Conservation (phyloP, 2,888 invertebrate genomes). For the Drosophila melanosoma region DNA sequence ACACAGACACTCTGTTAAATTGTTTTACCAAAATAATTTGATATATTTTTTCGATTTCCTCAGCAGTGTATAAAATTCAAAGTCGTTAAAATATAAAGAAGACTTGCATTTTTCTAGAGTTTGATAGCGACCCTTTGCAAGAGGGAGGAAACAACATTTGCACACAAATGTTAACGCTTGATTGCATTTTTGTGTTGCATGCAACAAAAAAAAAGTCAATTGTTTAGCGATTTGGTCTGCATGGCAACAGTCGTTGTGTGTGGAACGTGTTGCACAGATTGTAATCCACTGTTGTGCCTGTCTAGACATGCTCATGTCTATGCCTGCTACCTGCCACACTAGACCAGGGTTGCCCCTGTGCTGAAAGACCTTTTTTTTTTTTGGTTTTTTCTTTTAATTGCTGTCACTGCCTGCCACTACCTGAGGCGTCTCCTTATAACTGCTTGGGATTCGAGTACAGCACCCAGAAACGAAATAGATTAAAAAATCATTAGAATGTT, state of each 20-base stretch:
- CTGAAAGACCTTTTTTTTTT: slow-evolving; percentile 33
- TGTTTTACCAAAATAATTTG: neutral
- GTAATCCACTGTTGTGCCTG: slow-evolving; percentile 63
- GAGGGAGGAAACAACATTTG: slow-evolving; percentile 21
- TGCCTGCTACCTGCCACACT: slow-evolving; percentile 46
- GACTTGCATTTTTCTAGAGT: slow-evolving; percentile 12
- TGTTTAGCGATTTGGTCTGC: slow-evolving; percentile 69
- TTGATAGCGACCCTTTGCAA: slow-evolving; percentile 29
- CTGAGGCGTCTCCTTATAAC: slow-evolving; percentile 35
- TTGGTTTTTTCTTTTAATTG: slow-evolving; percentile 18
- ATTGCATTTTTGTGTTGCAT: slow-evolving; percentile 68
- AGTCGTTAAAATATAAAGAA: neutral
- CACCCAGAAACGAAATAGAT: slow-evolving; percentile 55
- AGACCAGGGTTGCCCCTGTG: slow-evolving; percentile 18
- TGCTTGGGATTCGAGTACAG: slow-evolving; percentile 52
- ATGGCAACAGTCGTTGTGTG: slow-evolving; percentile 42
- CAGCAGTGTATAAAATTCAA: neutral
- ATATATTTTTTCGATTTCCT: too few species aligned
- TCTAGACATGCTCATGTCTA: slow-evolving; percentile 50
- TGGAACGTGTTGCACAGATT: slow-evolving; percentile 51
- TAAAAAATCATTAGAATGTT: slow-evolving; percentile 72
- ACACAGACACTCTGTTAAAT: neutral
- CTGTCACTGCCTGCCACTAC: slow-evolving; percentile 33
- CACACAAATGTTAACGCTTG: slow-evolving; percentile 62
- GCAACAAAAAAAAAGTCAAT: slow-evolving; percentile 68